Evolutionary conservation across 2,888 invertebrate species (phyloP), one percentile per base, ranked within the genome.

Genomic region (Melieria picta): DNA sequence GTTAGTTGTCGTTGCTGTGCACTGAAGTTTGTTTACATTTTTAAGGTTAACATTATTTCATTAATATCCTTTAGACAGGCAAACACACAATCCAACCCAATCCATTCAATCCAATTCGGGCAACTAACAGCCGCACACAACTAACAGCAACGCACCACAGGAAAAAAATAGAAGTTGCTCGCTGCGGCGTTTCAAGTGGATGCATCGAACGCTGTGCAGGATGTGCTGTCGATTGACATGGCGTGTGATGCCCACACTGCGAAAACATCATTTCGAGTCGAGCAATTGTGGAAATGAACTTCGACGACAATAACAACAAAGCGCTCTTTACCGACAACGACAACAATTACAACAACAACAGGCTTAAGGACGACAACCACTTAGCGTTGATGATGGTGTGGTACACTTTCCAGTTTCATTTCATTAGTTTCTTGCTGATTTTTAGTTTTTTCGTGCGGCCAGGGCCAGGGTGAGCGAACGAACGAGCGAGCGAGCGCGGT

Each of bases 21-120:
- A n/a, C 48, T 48, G 60, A 30, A 63, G 57, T 74, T 78, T 78
- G 78, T 79, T 79, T 79, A 79, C 76, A 64, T 72, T 75, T 77
- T 77, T 76, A 76, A 77, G 76, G 77, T 76, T 72, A 75, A 76
- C 77, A 77, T 79, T 76, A 77, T 79, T 78, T 76, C 76, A 78
- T 77, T 79, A 78, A 77, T 77, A 74, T 75, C 73, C 75, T 74
- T 69, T 73, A 64, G 71, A 72, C 52, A 61, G 67, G 67, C 67
- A 67, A 67, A 67, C 60, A 30, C 30, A 30, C 2, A 30, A 30
- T 30, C 2, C 30, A 30, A 30, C 30, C 30, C 30, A 30, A 30
- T 30, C 30, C 30, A 30, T 30, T 30, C 30, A 67, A 60, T 52
- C 45, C 67, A 60, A 58, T 61, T 52, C 60, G 30, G 7, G 52